phyloP scores from a whole-genome alignment of 2,888 invertebrate species.

The Napeogenes sylphis region DNA sequence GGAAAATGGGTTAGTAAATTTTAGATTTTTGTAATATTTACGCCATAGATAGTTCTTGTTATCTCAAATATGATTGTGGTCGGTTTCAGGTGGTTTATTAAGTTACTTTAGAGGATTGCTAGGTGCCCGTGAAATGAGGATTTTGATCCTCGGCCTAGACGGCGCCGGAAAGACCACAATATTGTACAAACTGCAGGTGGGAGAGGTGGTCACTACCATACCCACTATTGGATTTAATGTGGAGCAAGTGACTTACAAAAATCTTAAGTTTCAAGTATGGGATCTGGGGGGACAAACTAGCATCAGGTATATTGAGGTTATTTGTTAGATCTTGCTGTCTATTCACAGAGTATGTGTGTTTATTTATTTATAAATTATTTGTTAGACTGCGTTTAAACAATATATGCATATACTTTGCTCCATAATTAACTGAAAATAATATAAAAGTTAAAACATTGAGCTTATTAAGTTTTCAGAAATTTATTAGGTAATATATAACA shows the following conservation, averaged over 20 bases:
- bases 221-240: conserved; percentile 99
- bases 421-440: no score
- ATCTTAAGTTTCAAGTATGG: conserved; percentile 99
- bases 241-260: conserved; percentile 99
- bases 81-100: conserved; percentile 90
- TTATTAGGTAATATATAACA: no score
- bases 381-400: no score
- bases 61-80: conserved; percentile 7
- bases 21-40: conserved; percentile 27
- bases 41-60: conserved; percentile 1
- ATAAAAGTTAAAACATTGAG: no score
- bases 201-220: conserved; percentile 98
- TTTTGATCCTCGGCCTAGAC: conserved; percentile 97
- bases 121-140: conserved; percentile 98
- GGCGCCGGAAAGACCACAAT: conserved; percentile 99
- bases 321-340: conserved; percentile 2
- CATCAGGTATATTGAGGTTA: conserved; percentile 84
- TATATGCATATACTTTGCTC: no score
- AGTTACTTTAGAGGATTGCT: conserved; percentile 97
- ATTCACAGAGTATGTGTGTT: not conserved
- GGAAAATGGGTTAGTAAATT: conserved; percentile 63
- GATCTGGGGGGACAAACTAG: conserved; percentile 99
- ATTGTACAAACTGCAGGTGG: conserved; percentile 97
- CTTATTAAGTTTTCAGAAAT: no score
- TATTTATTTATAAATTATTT: not conserved